These are phyloP conservation scores for Phymastichus coffea DNA, from an alignment of 1,140 invertebrate species.

Conservation along the genomic window DNA sequence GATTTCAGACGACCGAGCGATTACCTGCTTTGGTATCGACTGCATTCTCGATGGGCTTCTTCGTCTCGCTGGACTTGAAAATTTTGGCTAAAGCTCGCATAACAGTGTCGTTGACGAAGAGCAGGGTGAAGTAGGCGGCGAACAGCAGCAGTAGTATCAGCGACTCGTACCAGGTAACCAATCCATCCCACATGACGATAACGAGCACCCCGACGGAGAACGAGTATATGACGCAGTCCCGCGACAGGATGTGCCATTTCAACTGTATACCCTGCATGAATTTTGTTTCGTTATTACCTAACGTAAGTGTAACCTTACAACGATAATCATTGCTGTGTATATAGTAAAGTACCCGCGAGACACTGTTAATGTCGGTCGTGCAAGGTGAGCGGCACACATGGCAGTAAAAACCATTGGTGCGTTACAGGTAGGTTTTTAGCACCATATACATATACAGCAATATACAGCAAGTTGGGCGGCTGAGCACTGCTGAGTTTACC, in stretches of 20 bases:
- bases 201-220: slow-evolving; percentile 75
- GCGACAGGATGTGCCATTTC: slow-evolving; percentile 79
- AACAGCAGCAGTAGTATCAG: slow-evolving; percentile 68
- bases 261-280: slow-evolving; percentile 72
- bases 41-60: not conserved
- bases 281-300: not conserved
- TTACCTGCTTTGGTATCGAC: slow-evolving; percentile 8
- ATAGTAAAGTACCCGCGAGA: too few relatives aligned
- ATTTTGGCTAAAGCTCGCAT: not conserved
- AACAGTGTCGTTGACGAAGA: too few relatives aligned
- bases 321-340: too few relatives aligned
- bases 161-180: slow-evolving; percentile 79
- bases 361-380: too few relatives aligned
- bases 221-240: slow-evolving; percentile 82
- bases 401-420: too few relatives aligned
- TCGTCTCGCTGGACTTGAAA: not conserved
- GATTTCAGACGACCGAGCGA: too few relatives aligned
- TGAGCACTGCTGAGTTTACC: too few relatives aligned
- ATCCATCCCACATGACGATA: slow-evolving; percentile 75
- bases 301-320: too few relatives aligned
- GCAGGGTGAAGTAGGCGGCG: slow-evolving; percentile 65
- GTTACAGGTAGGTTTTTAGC: too few relatives aligned
- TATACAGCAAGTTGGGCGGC: too few relatives aligned
- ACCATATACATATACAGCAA: too few relatives aligned
- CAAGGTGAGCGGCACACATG: too few relatives aligned